Percentiles rank a stretch among this genome's conserved stretches.
phyloP scores from a whole-genome alignment of 2,888 invertebrate species.

The Theodoxus fluviatilis region DNA sequence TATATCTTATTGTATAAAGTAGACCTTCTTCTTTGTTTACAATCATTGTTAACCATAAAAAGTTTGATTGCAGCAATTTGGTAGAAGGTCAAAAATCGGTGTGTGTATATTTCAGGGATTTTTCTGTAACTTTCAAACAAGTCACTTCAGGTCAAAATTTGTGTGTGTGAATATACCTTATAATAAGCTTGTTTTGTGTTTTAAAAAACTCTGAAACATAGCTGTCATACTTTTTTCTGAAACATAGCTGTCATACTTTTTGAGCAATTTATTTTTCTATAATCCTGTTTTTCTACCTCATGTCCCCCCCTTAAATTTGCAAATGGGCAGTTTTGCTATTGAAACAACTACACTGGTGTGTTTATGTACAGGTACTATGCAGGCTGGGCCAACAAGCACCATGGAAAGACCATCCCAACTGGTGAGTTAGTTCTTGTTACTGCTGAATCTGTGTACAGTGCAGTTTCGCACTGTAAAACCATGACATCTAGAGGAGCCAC shows the following conservation, averaged over 20 bases:
- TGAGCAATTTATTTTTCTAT: constrained; percentile 6
- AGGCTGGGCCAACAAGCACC: constrained; percentile 91
- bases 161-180: no score
- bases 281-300: no score
- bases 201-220: background rate
- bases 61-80: no score
- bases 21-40: no score
- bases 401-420: constrained; percentile 74
- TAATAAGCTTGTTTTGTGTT: background rate
- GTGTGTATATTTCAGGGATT: no score
- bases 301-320: background rate
- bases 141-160: no score
- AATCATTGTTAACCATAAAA: no score
- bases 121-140: no score
- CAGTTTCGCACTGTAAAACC: background rate
- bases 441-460: background rate
- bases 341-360: constrained; percentile 18
- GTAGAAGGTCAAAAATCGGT: no score
- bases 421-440: constrained; percentile 40
- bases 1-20: no score
- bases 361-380: constrained; percentile 79
- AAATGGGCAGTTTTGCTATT: background rate
- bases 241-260: background rate
- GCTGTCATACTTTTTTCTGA: background rate
- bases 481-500: no score